Evolutionary conservation across 2,113 vertebrate species (phyloP).

Genomic region (Epinephelus lanceolatus): DNA sequence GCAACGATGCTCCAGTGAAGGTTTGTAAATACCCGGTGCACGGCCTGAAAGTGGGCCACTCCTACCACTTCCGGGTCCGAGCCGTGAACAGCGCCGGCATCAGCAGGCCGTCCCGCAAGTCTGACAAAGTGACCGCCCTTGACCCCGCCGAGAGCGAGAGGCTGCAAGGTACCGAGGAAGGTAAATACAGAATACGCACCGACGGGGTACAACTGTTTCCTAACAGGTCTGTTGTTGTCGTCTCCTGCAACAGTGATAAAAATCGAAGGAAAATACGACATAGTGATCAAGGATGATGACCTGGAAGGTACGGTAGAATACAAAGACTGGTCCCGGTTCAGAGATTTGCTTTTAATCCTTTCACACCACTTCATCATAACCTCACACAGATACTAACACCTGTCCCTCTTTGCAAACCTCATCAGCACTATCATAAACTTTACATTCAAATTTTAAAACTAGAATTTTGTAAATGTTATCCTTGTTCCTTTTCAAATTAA

Average conservation of each 20-base stretch:
- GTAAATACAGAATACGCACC: slow-evolving; percentile 54
- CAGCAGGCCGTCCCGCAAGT: slow-evolving; percentile 92
- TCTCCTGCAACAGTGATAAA: slow-evolving; percentile 87
- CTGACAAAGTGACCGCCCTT: slow-evolving; percentile 88
- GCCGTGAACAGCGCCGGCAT: slow-evolving; percentile 93
- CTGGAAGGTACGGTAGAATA: slow-evolving; percentile 89
- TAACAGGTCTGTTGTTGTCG: slow-evolving; percentile 54
- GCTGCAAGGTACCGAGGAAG: slow-evolving; percentile 88
- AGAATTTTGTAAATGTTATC: not conserved
- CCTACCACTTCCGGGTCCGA: slow-evolving; percentile 92
- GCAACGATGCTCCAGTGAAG: slow-evolving; percentile 92
- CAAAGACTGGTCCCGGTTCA: slow-evolving; percentile 13
- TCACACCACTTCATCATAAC: not conserved
- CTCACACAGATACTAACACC: slow-evolving; percentile 37
- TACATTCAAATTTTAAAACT: not conserved
- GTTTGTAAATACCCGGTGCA: slow-evolving; percentile 94
- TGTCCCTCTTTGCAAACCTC: not conserved
- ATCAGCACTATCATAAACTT: not conserved
- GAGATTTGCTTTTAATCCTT: slow-evolving; percentile 3
- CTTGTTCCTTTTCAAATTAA: no score
- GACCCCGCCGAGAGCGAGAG: slow-evolving; percentile 88
- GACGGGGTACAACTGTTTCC: accelerated
- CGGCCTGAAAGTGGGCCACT: slow-evolving; percentile 87
- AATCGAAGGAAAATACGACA: slow-evolving; percentile 88
- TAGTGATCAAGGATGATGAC: slow-evolving; percentile 90